A percentile compares a stretch with the other conserved stretches of the same genome.
phyloP scores from a whole-genome alignment of 2,797 vertebrate genomes.

The Hypotaenidia philippensis region DNA sequence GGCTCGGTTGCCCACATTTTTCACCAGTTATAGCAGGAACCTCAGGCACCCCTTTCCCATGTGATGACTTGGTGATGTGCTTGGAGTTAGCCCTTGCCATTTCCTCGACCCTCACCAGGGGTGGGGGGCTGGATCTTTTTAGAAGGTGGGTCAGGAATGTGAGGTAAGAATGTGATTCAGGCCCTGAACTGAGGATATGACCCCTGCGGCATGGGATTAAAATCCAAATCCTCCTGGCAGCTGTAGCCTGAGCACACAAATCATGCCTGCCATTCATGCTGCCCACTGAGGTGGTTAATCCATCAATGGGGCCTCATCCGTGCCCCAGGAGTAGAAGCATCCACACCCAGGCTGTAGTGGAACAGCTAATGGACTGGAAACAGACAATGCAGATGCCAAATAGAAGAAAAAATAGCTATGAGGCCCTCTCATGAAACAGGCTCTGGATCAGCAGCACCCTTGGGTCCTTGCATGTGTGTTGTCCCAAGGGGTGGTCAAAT shows the following conservation, averaged over 20 bases:
- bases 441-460: neutral
- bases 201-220: neutral
- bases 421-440: neutral
- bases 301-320: neutral
- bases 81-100: neutral
- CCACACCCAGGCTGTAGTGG: neutral
- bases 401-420: neutral
- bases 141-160: slow-evolving; percentile 6
- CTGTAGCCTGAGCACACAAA: neutral
- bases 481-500: neutral
- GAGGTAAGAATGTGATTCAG: slow-evolving; percentile 13
- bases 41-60: neutral
- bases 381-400: neutral
- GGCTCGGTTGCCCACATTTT: neutral
- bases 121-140: neutral
- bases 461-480: neutral
- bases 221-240: slow-evolving; percentile 3
- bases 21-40: accelerated
- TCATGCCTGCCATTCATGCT: neutral
- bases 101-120: neutral
- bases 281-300: slow-evolving; percentile 41
- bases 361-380: slow-evolving; percentile 38
- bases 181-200: neutral
- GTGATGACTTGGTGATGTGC: neutral
- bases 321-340: slow-evolving; percentile 2